Percentiles rank a stretch among this genome's conserved stretches.
Evolutionary conservation across 2,888 invertebrate genomes (phyloP).

Genomic region (Mythimna pallens): DNA sequence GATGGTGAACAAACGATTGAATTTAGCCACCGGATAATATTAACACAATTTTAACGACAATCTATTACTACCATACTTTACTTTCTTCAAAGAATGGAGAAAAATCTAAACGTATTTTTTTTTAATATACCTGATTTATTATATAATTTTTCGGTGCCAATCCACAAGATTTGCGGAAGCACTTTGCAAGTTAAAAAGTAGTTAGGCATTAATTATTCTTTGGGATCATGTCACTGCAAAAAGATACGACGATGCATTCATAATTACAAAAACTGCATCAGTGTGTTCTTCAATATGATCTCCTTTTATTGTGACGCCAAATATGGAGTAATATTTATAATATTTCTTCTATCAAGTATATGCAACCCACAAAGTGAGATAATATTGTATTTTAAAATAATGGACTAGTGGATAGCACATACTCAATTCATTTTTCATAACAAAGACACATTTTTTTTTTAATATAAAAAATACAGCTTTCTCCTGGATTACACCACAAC

Average conservation of each 20-base stretch:
- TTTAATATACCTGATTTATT: not conserved
- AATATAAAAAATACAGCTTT: constrained; percentile 74
- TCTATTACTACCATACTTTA: constrained; percentile 7
- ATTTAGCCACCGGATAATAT: constrained; percentile 38
- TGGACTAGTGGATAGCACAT: constrained; percentile 63
- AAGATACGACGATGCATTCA: constrained; percentile 11
- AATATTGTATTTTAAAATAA: constrained; percentile 56
- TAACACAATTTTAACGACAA: constrained; percentile 14
- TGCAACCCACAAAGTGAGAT: constrained; percentile 53
- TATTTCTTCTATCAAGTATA: constrained; percentile 49
- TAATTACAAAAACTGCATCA: constrained; percentile 30
- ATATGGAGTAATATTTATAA: constrained; percentile 20
- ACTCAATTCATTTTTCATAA: constrained; percentile 58
- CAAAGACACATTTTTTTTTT: constrained; percentile 43
- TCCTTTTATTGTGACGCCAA: constrained; percentile 23
- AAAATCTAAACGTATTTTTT: not conserved
- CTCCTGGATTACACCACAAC: constrained; percentile 74
- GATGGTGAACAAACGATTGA: constrained; percentile 35
- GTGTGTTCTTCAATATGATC: constrained; percentile 24
- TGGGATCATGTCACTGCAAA: constrained; percentile 44
- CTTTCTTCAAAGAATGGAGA: constrained; percentile 8
- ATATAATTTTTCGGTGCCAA: constrained; percentile 4
- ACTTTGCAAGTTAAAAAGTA: constrained; percentile 24
- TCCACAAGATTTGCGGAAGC: constrained; percentile 30
- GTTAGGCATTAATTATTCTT: constrained; percentile 33